Evolutionary conservation across 2,113 vertebrate genomes (phyloP).

Genomic region (Eurypyga helias): DNA sequence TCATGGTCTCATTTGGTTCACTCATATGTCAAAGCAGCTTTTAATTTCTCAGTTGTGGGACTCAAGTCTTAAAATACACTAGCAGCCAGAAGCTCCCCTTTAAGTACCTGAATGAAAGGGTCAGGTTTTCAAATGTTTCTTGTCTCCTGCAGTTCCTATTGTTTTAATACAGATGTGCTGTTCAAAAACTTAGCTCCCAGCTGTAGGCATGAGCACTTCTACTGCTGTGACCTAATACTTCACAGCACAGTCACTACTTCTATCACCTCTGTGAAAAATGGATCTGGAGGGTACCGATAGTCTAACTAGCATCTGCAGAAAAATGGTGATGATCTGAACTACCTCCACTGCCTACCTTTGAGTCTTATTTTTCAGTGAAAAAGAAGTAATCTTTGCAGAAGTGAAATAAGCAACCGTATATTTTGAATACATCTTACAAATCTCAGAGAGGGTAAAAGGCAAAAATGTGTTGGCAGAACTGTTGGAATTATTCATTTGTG

Average conservation of each 20-base stretch:
- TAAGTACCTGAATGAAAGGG: conserved; percentile 21
- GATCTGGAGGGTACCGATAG: not conserved
- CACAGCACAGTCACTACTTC: conserved; percentile 31
- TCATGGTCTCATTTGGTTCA: conserved; percentile 23
- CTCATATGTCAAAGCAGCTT: conserved; percentile 20
- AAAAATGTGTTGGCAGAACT: not conserved
- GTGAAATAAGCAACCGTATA: not conserved
- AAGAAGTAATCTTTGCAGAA: not conserved
- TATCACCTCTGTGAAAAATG: not conserved
- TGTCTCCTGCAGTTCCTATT: conserved; percentile 9
- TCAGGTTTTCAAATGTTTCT: conserved; percentile 26
- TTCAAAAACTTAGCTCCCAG: conserved; percentile 41
- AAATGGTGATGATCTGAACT: not conserved
- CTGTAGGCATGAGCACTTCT: conserved; percentile 1
- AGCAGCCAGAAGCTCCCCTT: conserved; percentile 2
- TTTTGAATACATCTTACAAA: not conserved
- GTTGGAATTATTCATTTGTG: not conserved
- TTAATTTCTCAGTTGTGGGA: conserved; percentile 43
- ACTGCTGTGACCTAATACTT: conserved; percentile 33
- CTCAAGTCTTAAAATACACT: not conserved
- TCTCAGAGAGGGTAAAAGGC: not conserved
- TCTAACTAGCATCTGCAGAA: not conserved
- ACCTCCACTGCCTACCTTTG: not conserved
- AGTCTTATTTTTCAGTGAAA: not conserved
- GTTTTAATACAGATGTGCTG: conserved; percentile 41